phyloP scores from a whole-genome alignment of 2,113 vertebrate genomes.

The Sturnus vulgaris region DNA sequence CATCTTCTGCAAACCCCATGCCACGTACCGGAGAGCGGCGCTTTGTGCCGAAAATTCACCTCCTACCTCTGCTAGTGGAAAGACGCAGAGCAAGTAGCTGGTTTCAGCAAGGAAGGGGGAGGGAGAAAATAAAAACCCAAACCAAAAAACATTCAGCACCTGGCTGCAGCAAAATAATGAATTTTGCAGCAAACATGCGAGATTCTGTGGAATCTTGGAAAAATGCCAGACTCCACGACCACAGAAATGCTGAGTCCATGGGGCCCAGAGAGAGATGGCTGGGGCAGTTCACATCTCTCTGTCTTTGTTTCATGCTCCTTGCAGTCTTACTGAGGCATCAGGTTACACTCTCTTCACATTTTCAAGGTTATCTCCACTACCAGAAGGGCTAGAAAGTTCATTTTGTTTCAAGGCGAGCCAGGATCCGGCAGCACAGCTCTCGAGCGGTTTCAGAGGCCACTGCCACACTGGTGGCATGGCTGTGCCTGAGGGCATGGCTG shows the following conservation, averaged over 20 bases:
- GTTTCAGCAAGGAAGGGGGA: not conserved
- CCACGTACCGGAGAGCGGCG: accelerated
- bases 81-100: not conserved
- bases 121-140: not conserved
- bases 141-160: constrained; percentile 47
- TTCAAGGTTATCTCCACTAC: constrained; percentile 55
- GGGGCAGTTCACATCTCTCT: constrained; percentile 52
- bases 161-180: constrained; percentile 65
- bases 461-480: not conserved
- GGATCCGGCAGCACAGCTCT: not conserved
- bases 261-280: constrained; percentile 60
- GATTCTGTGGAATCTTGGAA: constrained; percentile 65
- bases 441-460: not conserved
- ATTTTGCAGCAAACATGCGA: constrained; percentile 64
- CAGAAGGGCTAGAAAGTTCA: constrained; percentile 22
- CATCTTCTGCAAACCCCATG: not conserved
- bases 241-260: constrained; percentile 67
- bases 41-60: not conserved
- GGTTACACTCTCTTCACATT: constrained; percentile 41
- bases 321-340: constrained; percentile 33
- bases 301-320: constrained; percentile 49
- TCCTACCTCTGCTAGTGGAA: not conserved
- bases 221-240: constrained; percentile 41
- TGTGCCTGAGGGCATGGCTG: not conserved
- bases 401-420: not conserved